Conservation (phyloP, 2,888 invertebrate genomes). For the Tigriopus californicus region DNA sequence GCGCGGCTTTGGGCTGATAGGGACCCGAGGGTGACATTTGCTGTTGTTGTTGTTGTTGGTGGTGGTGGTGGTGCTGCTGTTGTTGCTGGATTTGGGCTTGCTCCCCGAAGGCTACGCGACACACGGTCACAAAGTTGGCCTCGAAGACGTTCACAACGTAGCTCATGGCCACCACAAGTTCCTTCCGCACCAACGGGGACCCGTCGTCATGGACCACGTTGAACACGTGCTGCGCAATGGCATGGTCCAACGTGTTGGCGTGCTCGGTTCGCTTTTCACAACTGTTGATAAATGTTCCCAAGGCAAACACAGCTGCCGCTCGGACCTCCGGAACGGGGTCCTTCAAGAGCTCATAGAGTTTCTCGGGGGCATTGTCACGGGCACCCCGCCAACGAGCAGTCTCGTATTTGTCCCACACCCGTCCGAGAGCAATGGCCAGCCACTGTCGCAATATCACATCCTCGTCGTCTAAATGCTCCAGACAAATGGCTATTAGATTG, state of each 20-base stretch:
- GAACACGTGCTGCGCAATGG: constrained; percentile 68
- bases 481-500: constrained; percentile 69
- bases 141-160: constrained; percentile 73
- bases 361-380: constrained; percentile 87
- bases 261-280: constrained; percentile 69
- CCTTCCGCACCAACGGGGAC: constrained; percentile 62
- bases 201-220: constrained; percentile 59
- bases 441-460: constrained; percentile 42
- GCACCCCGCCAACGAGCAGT: constrained; percentile 86
- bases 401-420: constrained; percentile 73
- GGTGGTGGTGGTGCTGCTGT: not conserved
- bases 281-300: constrained; percentile 57
- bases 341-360: constrained; percentile 55
- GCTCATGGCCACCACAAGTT: constrained; percentile 66
- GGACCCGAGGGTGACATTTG: constrained; percentile 15
- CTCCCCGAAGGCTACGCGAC: constrained; percentile 37
- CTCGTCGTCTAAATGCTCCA: constrained; percentile 63
- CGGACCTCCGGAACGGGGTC: constrained; percentile 76
- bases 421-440: constrained; percentile 77
- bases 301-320: constrained; percentile 77
- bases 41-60: not conserved
- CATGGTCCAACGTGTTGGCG: constrained; percentile 80
- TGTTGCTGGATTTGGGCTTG: constrained; percentile 21
- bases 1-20: not conserved
- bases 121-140: constrained; percentile 60